phyloP scores from a whole-genome alignment of 35 echinoderm and acorn worm species.

The Stichopus chloronotus region DNA sequence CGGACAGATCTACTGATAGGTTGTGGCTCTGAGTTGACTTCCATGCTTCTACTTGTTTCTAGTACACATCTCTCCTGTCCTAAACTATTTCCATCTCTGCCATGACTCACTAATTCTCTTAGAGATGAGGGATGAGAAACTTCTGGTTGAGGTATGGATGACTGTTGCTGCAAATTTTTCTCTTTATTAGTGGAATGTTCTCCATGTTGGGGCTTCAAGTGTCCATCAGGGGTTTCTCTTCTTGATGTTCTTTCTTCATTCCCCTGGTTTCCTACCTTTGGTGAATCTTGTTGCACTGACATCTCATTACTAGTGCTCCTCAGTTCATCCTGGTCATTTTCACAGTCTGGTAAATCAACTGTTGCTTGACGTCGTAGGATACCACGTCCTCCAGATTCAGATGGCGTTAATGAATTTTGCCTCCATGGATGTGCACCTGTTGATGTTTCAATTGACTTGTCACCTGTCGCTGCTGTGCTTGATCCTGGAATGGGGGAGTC shows the following conservation, averaged over 20 bases:
- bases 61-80: constrained; percentile 14
- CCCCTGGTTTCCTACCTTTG: background rate
- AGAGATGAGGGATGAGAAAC: constrained; percentile 41
- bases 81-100: background rate
- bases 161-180: constrained; percentile 34
- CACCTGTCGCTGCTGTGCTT: constrained; percentile 20
- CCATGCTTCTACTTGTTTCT: constrained; percentile 21
- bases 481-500: constrained; percentile 28
- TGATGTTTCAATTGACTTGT: background rate
- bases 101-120: constrained; percentile 45
- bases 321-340: constrained; percentile 32
- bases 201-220: background rate
- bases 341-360: constrained; percentile 56
- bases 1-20: constrained; percentile 52
- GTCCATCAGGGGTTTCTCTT: background rate
- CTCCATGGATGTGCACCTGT: constrained; percentile 24
- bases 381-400: constrained; percentile 52
- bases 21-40: constrained; percentile 37
- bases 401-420: constrained; percentile 55
- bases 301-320: constrained; percentile 17
- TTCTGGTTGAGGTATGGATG: background rate
- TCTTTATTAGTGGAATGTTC: constrained; percentile 20
- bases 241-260: background rate
- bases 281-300: background rate
- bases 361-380: constrained; percentile 59